A percentile compares a stretch with the other conserved stretches of the same genome.
phyloP scores from a whole-genome alignment of 2,797 vertebrate species.

The Phataginus tricuspis region DNA sequence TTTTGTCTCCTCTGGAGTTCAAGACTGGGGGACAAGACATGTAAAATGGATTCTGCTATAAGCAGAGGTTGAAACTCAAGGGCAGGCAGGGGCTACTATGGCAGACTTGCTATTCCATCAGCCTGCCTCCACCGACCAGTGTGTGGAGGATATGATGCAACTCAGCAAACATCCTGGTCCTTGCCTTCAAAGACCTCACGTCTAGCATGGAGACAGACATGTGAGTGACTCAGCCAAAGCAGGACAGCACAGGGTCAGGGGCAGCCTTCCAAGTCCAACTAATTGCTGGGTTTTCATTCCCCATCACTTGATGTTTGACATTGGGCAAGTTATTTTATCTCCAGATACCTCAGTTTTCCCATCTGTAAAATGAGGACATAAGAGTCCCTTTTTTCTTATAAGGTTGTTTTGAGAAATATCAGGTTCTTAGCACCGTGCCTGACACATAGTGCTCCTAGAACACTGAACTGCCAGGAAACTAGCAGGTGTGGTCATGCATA shows the following conservation, averaged over 20 bases:
- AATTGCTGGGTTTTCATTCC: neutral
- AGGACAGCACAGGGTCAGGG: neutral
- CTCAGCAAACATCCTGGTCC: neutral
- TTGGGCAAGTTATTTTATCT: neutral
- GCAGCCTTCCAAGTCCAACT: neutral
- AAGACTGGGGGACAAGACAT: neutral
- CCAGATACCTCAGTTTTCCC: neutral
- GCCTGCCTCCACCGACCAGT: neutral
- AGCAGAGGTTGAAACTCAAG: neutral
- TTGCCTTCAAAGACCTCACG: neutral
- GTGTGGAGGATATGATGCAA: neutral
- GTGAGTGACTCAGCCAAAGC: neutral
- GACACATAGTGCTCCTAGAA: neutral
- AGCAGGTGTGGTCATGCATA: neutral
- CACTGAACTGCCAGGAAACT: neutral
- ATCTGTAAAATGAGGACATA: neutral
- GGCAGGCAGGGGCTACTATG: neutral
- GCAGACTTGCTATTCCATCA: neutral
- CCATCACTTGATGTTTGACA: neutral
- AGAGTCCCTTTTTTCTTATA: neutral
- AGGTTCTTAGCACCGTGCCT: neutral
- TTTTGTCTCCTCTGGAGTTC: neutral
- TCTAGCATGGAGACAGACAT: neutral
- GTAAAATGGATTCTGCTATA: neutral
- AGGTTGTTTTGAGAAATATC: neutral